Conservation (phyloP, 2,113 vertebrate genomes). For the Centropus bengalensis region DNA sequence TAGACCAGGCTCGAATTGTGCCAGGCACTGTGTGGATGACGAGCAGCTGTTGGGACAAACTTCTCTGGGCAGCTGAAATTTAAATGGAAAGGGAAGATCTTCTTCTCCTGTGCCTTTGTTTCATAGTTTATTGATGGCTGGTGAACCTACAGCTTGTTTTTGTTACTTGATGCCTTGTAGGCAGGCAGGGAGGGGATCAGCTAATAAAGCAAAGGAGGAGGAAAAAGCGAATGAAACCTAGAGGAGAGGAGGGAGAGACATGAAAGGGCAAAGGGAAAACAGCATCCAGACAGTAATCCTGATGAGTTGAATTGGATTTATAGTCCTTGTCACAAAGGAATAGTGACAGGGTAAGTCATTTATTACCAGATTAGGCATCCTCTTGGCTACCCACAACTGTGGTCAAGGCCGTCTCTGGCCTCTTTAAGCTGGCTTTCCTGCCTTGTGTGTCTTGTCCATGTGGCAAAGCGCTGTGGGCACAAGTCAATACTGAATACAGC, state of each 20-base stretch:
- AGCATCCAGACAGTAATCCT: background rate
- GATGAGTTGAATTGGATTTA: background rate
- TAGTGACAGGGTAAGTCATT: background rate
- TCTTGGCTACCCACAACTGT: background rate
- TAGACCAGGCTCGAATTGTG: background rate
- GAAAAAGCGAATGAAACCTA: background rate
- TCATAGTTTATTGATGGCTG: background rate
- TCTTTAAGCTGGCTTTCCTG: constrained; percentile 31
- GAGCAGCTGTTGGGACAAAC: background rate
- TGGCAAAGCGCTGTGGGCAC: background rate
- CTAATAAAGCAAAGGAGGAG: background rate
- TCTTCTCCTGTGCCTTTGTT: background rate
- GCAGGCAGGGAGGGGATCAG: background rate
- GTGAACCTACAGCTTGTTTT: background rate
- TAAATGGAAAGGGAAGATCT: background rate
- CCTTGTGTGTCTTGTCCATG: constrained; percentile 30
- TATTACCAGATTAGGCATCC: background rate
- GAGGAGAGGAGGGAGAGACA: background rate
- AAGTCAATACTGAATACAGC: background rate
- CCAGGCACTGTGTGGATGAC: background rate
- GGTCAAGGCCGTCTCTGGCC: background rate
- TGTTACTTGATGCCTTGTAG: background rate
- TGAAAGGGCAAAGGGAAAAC: background rate
- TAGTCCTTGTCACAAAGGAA: background rate
- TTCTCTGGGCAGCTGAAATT: background rate